These are phyloP conservation scores for Palythoa grandiflora DNA, from an alignment of 92 coral and sea anemone genomes.

Conservation along the genomic window DNA sequence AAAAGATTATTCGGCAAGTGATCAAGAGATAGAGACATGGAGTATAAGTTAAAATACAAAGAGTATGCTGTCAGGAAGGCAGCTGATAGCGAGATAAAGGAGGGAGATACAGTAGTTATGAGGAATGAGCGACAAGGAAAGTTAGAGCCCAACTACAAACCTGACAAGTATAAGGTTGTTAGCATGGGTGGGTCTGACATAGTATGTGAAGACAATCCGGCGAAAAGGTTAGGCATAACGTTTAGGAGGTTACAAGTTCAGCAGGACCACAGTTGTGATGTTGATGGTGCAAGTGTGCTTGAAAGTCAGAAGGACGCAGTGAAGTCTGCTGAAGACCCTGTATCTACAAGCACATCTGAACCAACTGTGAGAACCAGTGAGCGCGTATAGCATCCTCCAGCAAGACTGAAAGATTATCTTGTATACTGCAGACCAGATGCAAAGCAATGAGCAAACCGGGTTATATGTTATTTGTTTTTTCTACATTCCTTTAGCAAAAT, in stretches of 20 bases:
- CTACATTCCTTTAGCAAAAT: not conserved
- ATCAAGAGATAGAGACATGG: too few relatives aligned
- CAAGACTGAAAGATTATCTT: not conserved
- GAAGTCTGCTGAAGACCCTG: not conserved
- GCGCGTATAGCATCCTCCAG: not conserved
- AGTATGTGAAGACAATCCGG: not conserved
- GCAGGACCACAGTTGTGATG: not conserved
- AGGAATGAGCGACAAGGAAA: constrained; percentile 9
- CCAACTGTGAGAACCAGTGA: not conserved
- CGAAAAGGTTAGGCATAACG: not conserved
- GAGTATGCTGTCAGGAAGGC: too few relatives aligned
- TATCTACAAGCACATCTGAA: not conserved
- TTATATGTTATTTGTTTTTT: too few relatives aligned
- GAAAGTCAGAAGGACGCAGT: not conserved
- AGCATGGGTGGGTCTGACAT: constrained; percentile 21
- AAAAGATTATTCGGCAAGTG: too few relatives aligned
- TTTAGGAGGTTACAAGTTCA: not conserved
- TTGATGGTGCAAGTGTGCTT: not conserved
- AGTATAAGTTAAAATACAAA: too few relatives aligned
- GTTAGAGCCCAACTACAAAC: constrained; percentile 27
- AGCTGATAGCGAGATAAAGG: not conserved
- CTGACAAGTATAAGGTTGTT: constrained; percentile 16
- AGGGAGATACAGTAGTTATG: constrained; percentile 37
- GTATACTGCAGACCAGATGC: not conserved
- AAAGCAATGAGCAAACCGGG: not conserved